These are phyloP conservation scores for Clunio marinus DNA, from an alignment of 2,888 invertebrate genomes.

Conservation along the genomic window DNA sequence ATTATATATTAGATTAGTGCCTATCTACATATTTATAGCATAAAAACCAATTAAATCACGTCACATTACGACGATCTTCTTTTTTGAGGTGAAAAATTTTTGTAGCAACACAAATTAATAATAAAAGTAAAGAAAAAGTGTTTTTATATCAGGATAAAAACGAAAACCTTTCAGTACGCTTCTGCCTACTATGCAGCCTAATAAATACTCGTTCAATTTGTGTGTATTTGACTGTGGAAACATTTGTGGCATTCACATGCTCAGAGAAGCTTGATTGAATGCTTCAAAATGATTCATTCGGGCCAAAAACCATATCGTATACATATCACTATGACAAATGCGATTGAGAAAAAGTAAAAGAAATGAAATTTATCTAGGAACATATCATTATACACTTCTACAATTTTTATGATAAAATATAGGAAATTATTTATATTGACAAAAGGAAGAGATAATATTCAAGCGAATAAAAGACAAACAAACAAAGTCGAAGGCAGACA, in stretches of 20 bases:
- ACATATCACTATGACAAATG: conserved; percentile 19
- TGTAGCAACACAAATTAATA: too few species aligned
- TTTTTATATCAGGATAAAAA: neutral
- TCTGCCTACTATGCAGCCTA: conserved; percentile 32
- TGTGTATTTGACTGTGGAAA: conserved; percentile 10
- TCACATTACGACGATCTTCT: conserved; percentile 1
- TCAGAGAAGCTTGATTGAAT: neutral
- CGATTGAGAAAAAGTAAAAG: neutral
- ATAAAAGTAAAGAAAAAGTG: neutral
- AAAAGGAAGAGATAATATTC: too few species aligned
- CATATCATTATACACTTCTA: too few species aligned
- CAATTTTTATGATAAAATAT: too few species aligned
- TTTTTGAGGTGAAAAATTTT: conserved; percentile 10
- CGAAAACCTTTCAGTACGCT: conserved; percentile 6
- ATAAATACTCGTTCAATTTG: conserved; percentile 28
- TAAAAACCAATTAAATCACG: too few species aligned
- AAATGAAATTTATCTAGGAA: neutral
- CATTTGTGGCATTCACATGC: neutral
- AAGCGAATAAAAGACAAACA: neutral
- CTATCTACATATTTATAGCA: conserved; percentile 27
- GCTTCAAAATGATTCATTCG: neutral
- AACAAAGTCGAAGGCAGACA: neutral
- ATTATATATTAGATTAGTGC: conserved; percentile 38
- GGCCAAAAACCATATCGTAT: conserved; percentile 14
- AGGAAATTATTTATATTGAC: too few species aligned